A percentile compares a stretch with the other conserved stretches of the same genome.
These are phyloP conservation scores for Labeo calbasu DNA, from an alignment of 2,797 vertebrate species.

Conservation along the genomic window DNA sequence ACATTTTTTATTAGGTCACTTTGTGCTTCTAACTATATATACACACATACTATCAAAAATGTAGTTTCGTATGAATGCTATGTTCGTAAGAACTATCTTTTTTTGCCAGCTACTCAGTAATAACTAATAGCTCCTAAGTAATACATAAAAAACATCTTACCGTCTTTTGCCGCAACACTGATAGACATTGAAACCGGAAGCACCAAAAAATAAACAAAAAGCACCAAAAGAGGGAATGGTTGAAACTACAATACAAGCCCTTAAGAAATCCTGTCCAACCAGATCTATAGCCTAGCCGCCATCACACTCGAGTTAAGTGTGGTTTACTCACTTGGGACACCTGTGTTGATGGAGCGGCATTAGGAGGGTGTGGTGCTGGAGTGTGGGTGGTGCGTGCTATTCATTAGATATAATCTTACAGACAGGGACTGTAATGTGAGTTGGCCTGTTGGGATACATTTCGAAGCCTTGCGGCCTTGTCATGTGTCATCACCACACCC, in stretches of 20 bases:
- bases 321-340: neutral
- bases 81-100: neutral
- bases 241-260: neutral
- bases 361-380: neutral
- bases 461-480: neutral
- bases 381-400: conserved; percentile 28
- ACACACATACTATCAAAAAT: neutral
- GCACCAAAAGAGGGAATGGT: neutral
- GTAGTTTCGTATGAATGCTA: neutral
- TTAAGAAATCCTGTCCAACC: conserved; percentile 70
- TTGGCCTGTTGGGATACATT: neutral
- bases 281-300: conserved; percentile 58
- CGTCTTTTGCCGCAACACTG: neutral
- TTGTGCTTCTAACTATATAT: neutral
- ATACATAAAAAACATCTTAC: conserved; percentile 13
- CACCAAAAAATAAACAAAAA: neutral
- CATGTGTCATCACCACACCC: neutral
- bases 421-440: neutral
- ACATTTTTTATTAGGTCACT: neutral
- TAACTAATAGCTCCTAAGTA: neutral
- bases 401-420: conserved; percentile 44
- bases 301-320: neutral
- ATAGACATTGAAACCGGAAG: neutral
- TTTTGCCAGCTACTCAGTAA: neutral
- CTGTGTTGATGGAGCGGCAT: neutral